phyloP scores from a whole-genome alignment of 2,797 vertebrate species.

The Merluccius polli region DNA sequence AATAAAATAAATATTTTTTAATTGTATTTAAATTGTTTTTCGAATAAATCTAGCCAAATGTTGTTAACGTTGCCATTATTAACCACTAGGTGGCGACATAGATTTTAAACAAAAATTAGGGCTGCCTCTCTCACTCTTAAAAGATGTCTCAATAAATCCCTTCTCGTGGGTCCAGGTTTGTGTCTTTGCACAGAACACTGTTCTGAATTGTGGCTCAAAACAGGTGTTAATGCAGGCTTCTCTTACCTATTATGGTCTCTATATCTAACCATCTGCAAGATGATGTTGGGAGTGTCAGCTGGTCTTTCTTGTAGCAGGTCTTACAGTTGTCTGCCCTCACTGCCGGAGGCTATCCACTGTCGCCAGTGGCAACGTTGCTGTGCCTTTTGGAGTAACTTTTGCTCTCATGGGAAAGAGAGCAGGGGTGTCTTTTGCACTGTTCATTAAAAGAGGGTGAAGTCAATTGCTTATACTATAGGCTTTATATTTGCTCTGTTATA shows the following conservation, averaged over 20 bases:
- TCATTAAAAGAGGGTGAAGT: not conserved
- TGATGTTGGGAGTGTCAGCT: not conserved
- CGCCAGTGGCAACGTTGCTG: not conserved
- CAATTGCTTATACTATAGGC: not conserved
- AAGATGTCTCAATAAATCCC: not conserved
- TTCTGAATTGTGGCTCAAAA: constrained; percentile 14
- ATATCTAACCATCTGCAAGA: not conserved
- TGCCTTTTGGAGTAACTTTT: not conserved
- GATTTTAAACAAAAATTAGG: not conserved
- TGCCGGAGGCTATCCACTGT: not conserved
- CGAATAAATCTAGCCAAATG: not conserved
- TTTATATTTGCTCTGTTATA: not conserved
- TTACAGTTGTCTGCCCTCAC: not conserved
- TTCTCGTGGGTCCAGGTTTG: constrained; percentile 14
- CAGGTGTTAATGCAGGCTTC: not conserved
- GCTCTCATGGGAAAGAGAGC: not conserved
- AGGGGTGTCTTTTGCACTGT: not conserved
- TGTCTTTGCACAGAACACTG: constrained; percentile 10
- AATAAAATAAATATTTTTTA: not conserved
- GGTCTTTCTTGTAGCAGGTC: not conserved
- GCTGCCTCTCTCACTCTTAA: not conserved
- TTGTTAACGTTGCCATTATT: constrained; percentile 10
- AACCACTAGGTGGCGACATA: constrained; percentile 54
- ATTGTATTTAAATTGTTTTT: not conserved
- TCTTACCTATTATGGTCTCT: not conserved